Evolutionary conservation across 2,888 invertebrate species (phyloP).

Genomic region (Aphodius granarius): DNA sequence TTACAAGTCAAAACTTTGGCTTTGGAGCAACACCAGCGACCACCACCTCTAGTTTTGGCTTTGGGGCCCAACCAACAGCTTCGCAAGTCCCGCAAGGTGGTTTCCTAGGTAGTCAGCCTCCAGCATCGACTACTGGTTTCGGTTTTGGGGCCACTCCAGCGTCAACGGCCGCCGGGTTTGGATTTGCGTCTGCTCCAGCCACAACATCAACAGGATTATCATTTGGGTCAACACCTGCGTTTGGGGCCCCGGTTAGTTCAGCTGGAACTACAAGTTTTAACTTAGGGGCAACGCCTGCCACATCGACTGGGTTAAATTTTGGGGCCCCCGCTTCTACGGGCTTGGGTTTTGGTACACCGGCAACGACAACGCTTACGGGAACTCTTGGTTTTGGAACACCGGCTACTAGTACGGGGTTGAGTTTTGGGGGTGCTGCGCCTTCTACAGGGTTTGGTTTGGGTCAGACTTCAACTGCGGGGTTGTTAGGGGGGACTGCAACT

Average conservation of each 20-base stretch:
- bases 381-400: conserved; percentile 28
- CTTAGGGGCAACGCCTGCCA: conserved; percentile 29
- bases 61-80: conserved; percentile 21
- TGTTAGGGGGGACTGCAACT: conserved; percentile 25
- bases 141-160: conserved; percentile 8
- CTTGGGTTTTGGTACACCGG: conserved; percentile 32
- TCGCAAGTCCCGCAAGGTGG: not conserved
- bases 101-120: conserved; percentile 1
- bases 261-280: not conserved
- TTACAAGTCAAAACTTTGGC: not conserved
- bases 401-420: conserved; percentile 15
- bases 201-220: conserved; percentile 30
- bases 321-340: conserved; percentile 39
- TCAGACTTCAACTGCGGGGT: conserved; percentile 22
- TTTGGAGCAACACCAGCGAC: conserved; percentile 12
- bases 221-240: conserved; percentile 38
- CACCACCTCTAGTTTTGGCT: conserved; percentile 12
- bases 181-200: conserved; percentile 18
- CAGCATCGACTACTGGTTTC: conserved; percentile 1
- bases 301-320: conserved; percentile 46
- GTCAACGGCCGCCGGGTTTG: conserved; percentile 36
- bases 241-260: conserved; percentile 43
- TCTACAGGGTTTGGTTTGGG: conserved; percentile 30
- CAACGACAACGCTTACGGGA: conserved; percentile 25
- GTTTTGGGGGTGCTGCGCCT: conserved; percentile 18